phyloP scores from a whole-genome alignment of 1,140 invertebrate species.

The Orussus abietinus region DNA sequence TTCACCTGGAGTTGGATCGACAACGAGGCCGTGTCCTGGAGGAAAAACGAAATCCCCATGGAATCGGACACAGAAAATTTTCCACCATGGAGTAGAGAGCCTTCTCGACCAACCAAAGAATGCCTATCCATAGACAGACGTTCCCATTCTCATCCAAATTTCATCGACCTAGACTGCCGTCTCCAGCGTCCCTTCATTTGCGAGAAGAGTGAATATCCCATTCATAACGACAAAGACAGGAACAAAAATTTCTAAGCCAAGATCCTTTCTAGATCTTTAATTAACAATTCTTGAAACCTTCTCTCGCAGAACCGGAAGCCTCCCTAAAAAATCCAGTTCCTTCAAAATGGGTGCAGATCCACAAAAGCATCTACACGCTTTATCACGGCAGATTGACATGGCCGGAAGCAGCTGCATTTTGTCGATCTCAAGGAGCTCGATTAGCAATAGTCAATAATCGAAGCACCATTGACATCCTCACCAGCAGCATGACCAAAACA shows the following conservation, averaged over 20 bases:
- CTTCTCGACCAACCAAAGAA: conserved; percentile 24
- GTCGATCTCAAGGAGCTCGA: conserved; percentile 23
- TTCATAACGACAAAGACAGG: neutral
- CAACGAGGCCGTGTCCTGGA: conserved; percentile 8
- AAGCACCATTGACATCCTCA: conserved; percentile 22
- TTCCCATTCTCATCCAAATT: conserved; percentile 24
- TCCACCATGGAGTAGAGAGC: conserved; percentile 28
- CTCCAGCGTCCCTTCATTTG: conserved; percentile 30
- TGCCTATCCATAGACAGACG: conserved; percentile 27
- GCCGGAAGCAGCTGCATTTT: conserved; percentile 26
- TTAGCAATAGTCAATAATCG: conserved; percentile 27
- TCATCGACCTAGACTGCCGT: conserved; percentile 31
- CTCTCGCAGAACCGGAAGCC: conserved; percentile 16
- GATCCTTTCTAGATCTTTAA: neutral
- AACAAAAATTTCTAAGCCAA: neutral
- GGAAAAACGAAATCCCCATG: conserved; percentile 17
- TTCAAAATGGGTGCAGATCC: conserved; percentile 27
- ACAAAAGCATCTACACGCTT: conserved; percentile 22
- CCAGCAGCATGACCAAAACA: conserved; percentile 28
- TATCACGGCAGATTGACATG: conserved; percentile 30
- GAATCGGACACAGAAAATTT: conserved; percentile 24
- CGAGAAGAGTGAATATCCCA: conserved; percentile 24
- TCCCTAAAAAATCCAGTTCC: conserved; percentile 21
- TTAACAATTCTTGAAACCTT: neutral
- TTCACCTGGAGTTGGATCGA: conserved; percentile 28